These are phyloP conservation scores for Oophaga pumilio DNA, from an alignment of 2,113 vertebrate species.

Conservation along the genomic window DNA sequence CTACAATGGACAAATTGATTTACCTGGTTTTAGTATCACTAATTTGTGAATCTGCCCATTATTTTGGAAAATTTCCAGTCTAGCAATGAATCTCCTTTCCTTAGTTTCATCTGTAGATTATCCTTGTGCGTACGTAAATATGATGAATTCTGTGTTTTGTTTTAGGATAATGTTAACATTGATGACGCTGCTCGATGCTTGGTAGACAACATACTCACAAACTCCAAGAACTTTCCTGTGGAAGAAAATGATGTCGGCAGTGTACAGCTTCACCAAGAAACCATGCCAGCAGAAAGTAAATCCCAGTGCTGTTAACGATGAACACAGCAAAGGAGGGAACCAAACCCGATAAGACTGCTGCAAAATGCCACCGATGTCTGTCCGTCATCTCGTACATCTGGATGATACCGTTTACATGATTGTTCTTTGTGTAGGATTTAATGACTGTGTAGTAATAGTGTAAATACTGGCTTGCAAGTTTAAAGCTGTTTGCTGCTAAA, in stretches of 20 bases:
- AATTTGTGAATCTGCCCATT: too few species aligned
- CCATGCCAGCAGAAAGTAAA: constrained; percentile 83
- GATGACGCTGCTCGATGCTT: constrained; percentile 94
- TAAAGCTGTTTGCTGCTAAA: neutral
- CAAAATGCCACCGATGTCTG: constrained; percentile 59
- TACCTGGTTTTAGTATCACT: too few species aligned
- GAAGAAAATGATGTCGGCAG: constrained; percentile 86
- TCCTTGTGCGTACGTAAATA: neutral
- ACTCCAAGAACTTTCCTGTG: constrained; percentile 82
- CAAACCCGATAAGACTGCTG: constrained; percentile 35
- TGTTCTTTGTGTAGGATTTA: constrained; percentile 35
- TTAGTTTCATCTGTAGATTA: neutral
- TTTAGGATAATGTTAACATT: constrained; percentile 96
- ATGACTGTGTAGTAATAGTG: neutral
- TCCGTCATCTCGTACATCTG: constrained; percentile 49
- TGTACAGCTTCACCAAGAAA: constrained; percentile 84
- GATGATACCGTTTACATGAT: constrained; percentile 56
- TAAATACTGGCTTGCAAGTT: constrained; percentile 3
- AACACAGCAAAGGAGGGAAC: neutral
- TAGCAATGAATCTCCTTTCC: too few species aligned
- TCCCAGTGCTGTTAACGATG: constrained; percentile 87
- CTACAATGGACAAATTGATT: too few species aligned
- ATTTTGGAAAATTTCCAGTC: too few species aligned
- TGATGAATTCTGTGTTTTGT: neutral
- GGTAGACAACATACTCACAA: constrained; percentile 91